Percentiles rank a stretch among this genome's conserved stretches.
Evolutionary conservation across 2,113 vertebrate species (phyloP).

Genomic region (Arizona elegans): DNA sequence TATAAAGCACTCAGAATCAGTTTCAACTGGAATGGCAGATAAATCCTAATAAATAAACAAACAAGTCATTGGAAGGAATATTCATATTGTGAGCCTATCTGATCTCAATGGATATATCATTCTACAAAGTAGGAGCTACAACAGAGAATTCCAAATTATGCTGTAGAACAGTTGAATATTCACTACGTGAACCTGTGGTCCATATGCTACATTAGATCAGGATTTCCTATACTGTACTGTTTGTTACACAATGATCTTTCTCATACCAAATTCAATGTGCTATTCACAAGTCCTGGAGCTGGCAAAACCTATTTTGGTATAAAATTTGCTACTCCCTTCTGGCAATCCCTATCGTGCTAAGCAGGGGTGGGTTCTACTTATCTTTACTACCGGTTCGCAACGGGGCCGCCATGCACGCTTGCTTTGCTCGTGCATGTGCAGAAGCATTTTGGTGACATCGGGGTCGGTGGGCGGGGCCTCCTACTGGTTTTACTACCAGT

Average conservation of each 20-base stretch:
- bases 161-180: too few species aligned
- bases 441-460: too few species aligned
- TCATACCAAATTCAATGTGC: neutral
- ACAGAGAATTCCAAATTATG: neutral
- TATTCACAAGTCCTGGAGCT: neutral
- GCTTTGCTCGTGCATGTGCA: too few species aligned
- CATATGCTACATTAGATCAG: neutral
- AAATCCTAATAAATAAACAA: neutral
- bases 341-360: neutral
- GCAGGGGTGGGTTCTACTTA: too few species aligned
- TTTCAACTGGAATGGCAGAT: neutral
- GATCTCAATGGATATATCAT: neutral
- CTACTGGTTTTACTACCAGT: too few species aligned
- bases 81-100: neutral
- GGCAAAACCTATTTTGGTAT: neutral
- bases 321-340: neutral
- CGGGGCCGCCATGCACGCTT: too few species aligned
- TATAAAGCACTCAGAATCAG: neutral
- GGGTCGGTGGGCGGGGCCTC: too few species aligned
- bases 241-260: neutral
- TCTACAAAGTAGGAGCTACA: neutral
- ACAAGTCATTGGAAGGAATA: neutral
- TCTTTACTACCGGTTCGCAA: too few species aligned
- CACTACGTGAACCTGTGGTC: neutral
- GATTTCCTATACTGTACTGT: neutral